Evolutionary conservation across 2,888 invertebrate genomes (phyloP), one percentile per base, ranked within the genome.

Genomic region (Neoascia interrupta): DNA sequence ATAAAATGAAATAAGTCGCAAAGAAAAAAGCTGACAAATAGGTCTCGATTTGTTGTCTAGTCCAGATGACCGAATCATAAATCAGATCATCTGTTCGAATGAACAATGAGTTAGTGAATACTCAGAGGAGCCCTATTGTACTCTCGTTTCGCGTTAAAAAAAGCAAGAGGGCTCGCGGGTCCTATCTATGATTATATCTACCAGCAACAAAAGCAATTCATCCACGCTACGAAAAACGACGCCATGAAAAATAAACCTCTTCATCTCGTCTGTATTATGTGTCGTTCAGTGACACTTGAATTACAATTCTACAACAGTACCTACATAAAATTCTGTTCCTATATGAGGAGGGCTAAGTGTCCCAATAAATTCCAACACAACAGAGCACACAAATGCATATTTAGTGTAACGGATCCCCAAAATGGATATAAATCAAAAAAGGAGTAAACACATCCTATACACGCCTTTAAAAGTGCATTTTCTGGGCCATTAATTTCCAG

Each of bases 401-500:
- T 45, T 19, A 39, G 37, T 21, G 28, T 18, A 11, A 10, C n/a
- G 28, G 61, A 3, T 5, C 39, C 45, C 51, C 43, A 13, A 61
- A 63, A 19, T 21, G 31, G 8, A 11, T 39, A 63, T 63, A 63
- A 49, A 63, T 51, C 61, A 51, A 63, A 49, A 49, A 39, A 39
- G 49, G 51, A 63, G 39, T 39, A 51, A 49, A 19, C 63, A 28
- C 39, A 21, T 39, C 10, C 11, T 10, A 39, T 19, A 21, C 41
- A 63, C 49, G 15, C 51, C 49, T 51, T 69, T 51, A 58, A 60
- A 58, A 69, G 34, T 60, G 69, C 69, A 69, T 60, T 43, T 69
- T 51, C 69, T 60, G 43, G 41, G 69, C 31, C 49, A 69, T 69
- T 69, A 51, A 69, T 69, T 58, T 34, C 23, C 49, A 58, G 31